A percentile compares a stretch with the other conserved stretches of the same genome.
Conservation (phyloP, 1,140 invertebrate genomes). For the Micrasema longulum region DNA sequence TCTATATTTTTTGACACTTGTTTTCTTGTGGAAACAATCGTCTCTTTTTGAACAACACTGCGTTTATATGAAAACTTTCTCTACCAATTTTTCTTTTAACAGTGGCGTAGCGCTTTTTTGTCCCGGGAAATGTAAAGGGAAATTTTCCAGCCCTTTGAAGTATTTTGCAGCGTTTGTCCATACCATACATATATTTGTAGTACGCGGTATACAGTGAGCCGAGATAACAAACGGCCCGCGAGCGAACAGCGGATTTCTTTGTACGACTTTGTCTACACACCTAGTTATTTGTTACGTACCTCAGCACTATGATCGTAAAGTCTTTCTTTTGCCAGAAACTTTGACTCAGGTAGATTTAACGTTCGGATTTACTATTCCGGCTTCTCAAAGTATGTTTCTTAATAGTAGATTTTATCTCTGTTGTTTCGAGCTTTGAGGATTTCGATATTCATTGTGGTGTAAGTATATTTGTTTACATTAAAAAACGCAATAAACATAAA, state of each 20-base stretch:
- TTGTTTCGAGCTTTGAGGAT: too few species aligned
- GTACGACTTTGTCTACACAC: conserved; percentile 9
- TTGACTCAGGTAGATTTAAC: too few species aligned
- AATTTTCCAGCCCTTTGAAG: conserved; percentile 36
- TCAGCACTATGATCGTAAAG: not conserved
- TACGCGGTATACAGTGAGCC: conserved; percentile 8
- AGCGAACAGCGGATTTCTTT: conserved; percentile 18
- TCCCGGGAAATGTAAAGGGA: conserved; percentile 20
- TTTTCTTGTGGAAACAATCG: too few species aligned
- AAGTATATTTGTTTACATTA: too few species aligned
- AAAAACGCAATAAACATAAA: too few species aligned
- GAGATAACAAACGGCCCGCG: conserved; percentile 20
- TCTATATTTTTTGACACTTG: too few species aligned
- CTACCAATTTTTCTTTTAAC: conserved; percentile 13
- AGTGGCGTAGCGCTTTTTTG: conserved; percentile 33
- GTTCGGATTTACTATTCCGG: too few species aligned
- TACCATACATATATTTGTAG: too few species aligned
- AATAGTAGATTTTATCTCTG: too few species aligned
- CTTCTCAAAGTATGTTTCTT: too few species aligned
- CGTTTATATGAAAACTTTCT: conserved; percentile 27
- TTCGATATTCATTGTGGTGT: too few species aligned
- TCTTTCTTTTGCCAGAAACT: too few species aligned
- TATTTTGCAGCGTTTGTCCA: conserved; percentile 30
- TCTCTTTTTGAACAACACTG: not conserved
- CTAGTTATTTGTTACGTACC: not conserved